Percentiles rank a stretch among this genome's conserved stretches.
Conservation (phyloP, 2,888 invertebrate species). For the Heliconius erato region DNA sequence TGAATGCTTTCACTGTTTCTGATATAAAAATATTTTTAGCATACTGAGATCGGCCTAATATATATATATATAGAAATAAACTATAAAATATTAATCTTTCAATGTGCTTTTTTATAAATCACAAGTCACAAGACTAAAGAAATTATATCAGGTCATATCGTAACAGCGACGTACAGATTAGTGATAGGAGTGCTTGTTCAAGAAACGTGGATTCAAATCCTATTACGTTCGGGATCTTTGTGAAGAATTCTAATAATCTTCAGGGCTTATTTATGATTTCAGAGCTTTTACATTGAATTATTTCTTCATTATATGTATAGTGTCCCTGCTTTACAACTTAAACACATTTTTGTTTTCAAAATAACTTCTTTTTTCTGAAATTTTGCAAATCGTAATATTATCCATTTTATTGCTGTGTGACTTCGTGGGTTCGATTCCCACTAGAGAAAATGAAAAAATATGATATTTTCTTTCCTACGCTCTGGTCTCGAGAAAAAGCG, state of each 20-base stretch:
- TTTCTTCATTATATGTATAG: background rate
- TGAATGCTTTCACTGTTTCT: too few relatives aligned
- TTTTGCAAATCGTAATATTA: too few relatives aligned
- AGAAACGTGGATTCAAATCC: background rate
- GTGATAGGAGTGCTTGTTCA: background rate
- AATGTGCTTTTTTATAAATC: too few relatives aligned
- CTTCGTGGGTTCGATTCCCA: background rate
- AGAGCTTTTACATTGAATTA: background rate
- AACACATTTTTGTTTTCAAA: too few relatives aligned
- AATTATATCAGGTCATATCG: too few relatives aligned
- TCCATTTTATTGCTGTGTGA: too few relatives aligned
- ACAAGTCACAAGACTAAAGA: too few relatives aligned
- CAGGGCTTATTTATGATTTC: background rate
- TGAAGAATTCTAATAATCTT: background rate
- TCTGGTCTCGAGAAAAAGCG: background rate
- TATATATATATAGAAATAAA: too few relatives aligned
- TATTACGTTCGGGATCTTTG: background rate
- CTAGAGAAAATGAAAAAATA: background rate
- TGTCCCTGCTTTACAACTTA: background rate
- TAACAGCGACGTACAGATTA: background rate
- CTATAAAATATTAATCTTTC: too few relatives aligned
- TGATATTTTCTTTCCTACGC: background rate
- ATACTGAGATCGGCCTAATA: too few relatives aligned
- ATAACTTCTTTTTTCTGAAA: too few relatives aligned
- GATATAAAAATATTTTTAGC: too few relatives aligned